These are phyloP conservation scores for Hirudo medicinalis DNA, from an alignment of 1,140 invertebrate species.

Conservation along the genomic window DNA sequence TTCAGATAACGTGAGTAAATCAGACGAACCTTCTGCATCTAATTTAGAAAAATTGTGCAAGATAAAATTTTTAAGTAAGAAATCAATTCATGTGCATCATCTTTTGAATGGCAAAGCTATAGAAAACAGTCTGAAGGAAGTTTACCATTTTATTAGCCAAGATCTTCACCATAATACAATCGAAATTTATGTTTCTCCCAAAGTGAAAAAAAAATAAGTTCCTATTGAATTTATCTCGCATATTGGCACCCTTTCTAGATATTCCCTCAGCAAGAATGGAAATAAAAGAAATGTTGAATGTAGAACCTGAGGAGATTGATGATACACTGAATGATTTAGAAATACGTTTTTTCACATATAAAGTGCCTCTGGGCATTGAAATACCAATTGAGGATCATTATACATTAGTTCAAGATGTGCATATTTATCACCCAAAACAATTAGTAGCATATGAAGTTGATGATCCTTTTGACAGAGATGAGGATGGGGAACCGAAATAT, in stretches of 20 bases:
- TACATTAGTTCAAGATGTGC: neutral
- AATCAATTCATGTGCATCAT: neutral
- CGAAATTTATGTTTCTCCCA: neutral
- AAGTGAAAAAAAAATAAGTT: neutral
- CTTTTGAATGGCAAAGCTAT: too few species aligned
- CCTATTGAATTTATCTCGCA: neutral
- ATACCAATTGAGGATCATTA: neutral
- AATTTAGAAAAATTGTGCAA: neutral
- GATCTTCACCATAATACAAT: too few species aligned
- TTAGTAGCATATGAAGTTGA: neutral
- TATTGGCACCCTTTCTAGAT: neutral
- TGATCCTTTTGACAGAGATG: conserved; percentile 2
- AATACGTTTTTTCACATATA: neutral
- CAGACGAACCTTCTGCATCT: neutral
- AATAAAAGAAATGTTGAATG: conserved; percentile 4
- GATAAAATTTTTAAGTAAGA: neutral
- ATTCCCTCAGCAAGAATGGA: neutral
- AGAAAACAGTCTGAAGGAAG: too few species aligned
- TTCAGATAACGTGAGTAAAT: too few species aligned
- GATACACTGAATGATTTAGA: neutral
- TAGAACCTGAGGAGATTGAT: neutral
- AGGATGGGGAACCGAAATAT: conserved; percentile 8
- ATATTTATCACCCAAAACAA: neutral
- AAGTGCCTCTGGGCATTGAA: neutral
- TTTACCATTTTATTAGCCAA: too few species aligned